Percentiles rank a stretch among this genome's conserved stretches.
Conservation (phyloP, 1,140 invertebrate species). For the Goniozus legneri region DNA sequence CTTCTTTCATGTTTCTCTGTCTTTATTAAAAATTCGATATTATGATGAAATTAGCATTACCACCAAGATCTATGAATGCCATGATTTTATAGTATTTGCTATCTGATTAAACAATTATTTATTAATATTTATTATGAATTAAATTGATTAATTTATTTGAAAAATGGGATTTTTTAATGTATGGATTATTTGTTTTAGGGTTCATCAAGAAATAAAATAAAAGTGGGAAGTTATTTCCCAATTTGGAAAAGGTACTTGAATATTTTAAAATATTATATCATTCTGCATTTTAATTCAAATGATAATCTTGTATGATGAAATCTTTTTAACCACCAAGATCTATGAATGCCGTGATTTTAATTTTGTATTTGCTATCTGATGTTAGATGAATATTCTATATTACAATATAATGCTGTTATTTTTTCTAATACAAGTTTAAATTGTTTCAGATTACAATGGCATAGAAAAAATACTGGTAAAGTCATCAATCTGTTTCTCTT, state of each 20-base stretch:
- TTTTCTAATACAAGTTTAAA: too few relatives aligned
- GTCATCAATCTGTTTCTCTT: too few relatives aligned
- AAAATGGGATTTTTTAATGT: too few relatives aligned
- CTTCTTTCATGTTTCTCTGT: background rate
- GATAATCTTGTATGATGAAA: constrained; percentile 9
- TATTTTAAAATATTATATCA: background rate
- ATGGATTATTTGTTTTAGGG: too few relatives aligned
- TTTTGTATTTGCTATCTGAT: constrained; percentile 31
- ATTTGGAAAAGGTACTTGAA: background rate
- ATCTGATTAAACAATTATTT: background rate
- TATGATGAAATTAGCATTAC: background rate
- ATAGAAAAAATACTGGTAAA: too few relatives aligned
- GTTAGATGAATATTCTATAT: too few relatives aligned
- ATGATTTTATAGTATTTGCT: background rate
- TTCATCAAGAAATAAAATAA: background rate
- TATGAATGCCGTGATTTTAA: constrained; percentile 28
- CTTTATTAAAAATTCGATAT: background rate
- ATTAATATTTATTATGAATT: constrained; percentile 12
- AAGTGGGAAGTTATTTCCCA: background rate
- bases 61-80: background rate
- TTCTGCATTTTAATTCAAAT: background rate
- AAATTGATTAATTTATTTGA: background rate
- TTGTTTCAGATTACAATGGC: too few relatives aligned
- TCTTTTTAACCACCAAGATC: constrained; percentile 26
- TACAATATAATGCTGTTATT: too few relatives aligned